Base-by-base conservation (phyloP, 2,113 vertebrate species). In the Oxygymnocypris stewartii region DNA sequence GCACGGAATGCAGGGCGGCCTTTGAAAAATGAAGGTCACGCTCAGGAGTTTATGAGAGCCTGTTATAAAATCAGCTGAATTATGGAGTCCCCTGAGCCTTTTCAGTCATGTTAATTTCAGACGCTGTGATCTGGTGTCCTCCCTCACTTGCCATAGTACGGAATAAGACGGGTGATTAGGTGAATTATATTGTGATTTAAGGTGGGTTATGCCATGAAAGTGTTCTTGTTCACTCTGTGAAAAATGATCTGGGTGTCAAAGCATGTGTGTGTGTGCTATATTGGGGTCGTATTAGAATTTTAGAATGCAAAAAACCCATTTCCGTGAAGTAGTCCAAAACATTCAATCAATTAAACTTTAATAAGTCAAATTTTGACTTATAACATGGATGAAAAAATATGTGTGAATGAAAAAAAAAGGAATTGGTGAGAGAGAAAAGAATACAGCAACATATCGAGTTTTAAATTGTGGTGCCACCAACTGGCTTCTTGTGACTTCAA, bases 11-110 rank as follows among this genome's bases (percentile, higher is more conserved):
- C 79, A 91, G 91, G 90, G 86, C 88, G 88, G 82, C 89, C 90
- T 74, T 87, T 93, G 92, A 94, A 94, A 95, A 95, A 93, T 93
- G 94, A 96, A 96, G 95, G 94, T 96, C 91, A 90, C 42, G 73
- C 84, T 92, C 90, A 92, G 93, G 92, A 93, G 87, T 91, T 92
- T 93, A 94, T 91, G 92, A 93, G 92, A 85, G 76, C 87, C 89
- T 88, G 89, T 87, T 92, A 92, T 93, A 92, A 93, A 90, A 92
- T 92, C 88, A 90, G 84, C 87, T 91, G 92, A 93, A 93, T 91
- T 93, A 93, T 91, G 89, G 90, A 90, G 91, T 91, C 87, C 87
- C 81, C 85, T 44, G 83, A 81, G 87, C 20, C 73, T 85, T 84
- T 87, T 88, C 84, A 79, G 88, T 80, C 90, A 92, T 92, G 90